Conservation (phyloP, 2,888 invertebrate species). For the Chrysina gloriosa region DNA sequence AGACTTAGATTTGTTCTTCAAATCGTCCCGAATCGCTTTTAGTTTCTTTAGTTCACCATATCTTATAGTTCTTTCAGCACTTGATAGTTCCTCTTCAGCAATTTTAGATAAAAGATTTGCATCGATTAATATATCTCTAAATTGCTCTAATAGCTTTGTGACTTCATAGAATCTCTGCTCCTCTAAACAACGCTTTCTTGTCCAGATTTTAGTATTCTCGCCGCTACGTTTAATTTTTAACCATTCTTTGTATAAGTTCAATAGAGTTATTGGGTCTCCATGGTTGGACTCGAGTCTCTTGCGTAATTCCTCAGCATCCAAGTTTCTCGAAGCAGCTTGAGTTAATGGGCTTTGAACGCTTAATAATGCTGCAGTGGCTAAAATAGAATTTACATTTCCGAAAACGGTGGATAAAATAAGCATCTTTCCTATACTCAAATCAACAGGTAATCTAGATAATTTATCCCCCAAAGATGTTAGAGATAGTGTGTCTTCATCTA, state of each 20-base stretch:
- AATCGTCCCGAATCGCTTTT: constrained; percentile 71
- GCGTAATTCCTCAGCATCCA: constrained; percentile 82
- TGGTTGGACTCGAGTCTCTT: constrained; percentile 90
- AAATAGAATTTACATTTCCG: constrained; percentile 86
- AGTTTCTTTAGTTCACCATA: constrained; percentile 92
- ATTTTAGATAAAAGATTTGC: constrained; percentile 59
- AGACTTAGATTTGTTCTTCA: constrained; percentile 71
- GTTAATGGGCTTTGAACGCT: constrained; percentile 95
- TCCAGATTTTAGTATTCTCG: constrained; percentile 80
- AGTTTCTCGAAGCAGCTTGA: constrained; percentile 86
- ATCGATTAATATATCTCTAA: constrained; percentile 82
- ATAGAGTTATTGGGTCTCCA: constrained; percentile 92
- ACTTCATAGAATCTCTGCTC: constrained; percentile 98
- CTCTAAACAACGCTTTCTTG: constrained; percentile 88
- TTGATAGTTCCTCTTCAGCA: constrained; percentile 65
- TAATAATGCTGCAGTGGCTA: constrained; percentile 90
- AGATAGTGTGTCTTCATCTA: constrained; percentile 73
- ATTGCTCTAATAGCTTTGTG: constrained; percentile 91
- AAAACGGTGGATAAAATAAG: constrained; percentile 91
- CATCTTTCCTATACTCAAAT: constrained; percentile 96
- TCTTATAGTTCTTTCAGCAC: constrained; percentile 82
- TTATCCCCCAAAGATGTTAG: constrained; percentile 89
- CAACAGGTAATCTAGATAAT: constrained; percentile 90
- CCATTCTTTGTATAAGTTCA: constrained; percentile 92
- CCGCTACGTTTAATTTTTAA: constrained; percentile 77